Conservation (phyloP, 2,888 invertebrate species). For the Glyphotaelius pellucidus region DNA sequence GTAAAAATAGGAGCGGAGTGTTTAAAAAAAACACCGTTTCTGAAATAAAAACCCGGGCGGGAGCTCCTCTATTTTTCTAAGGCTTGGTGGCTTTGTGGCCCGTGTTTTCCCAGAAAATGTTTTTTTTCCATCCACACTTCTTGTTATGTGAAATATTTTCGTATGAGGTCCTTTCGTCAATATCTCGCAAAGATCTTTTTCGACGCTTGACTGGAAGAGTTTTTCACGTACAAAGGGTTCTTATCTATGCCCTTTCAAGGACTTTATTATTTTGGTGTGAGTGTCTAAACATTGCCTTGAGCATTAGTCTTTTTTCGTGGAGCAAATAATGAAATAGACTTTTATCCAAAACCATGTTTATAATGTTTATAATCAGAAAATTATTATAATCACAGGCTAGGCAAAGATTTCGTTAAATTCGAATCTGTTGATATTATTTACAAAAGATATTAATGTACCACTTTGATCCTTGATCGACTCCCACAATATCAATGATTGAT, state of each 20-base stretch:
- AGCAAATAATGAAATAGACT: not conserved
- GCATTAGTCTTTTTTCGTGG: not conserved
- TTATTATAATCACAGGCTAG: not conserved
- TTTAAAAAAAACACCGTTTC: conserved; percentile 64
- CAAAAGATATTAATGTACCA: not conserved
- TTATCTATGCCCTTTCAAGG: not conserved
- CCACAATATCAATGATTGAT: not conserved
- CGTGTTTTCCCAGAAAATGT: conserved; percentile 64
- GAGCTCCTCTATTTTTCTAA: conserved; percentile 60
- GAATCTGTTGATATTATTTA: not conserved
- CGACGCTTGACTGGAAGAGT: not conserved
- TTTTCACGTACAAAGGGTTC: not conserved
- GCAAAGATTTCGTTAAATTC: not conserved
- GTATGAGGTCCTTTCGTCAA: conserved; percentile 48
- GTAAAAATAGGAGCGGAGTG: conserved; percentile 65
- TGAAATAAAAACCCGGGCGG: conserved; percentile 61
- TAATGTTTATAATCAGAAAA: not conserved
- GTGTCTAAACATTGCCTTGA: not conserved
- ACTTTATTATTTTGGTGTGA: not conserved
- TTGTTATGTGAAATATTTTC: conserved; percentile 61
- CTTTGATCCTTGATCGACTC: not conserved
- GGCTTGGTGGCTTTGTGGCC: conserved; percentile 60
- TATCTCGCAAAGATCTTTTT: not conserved
- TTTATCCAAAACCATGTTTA: not conserved
- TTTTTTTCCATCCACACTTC: conserved; percentile 55